Evolutionary conservation across 1,140 invertebrate genomes (phyloP).

Genomic region (Drosophila sp.): DNA sequence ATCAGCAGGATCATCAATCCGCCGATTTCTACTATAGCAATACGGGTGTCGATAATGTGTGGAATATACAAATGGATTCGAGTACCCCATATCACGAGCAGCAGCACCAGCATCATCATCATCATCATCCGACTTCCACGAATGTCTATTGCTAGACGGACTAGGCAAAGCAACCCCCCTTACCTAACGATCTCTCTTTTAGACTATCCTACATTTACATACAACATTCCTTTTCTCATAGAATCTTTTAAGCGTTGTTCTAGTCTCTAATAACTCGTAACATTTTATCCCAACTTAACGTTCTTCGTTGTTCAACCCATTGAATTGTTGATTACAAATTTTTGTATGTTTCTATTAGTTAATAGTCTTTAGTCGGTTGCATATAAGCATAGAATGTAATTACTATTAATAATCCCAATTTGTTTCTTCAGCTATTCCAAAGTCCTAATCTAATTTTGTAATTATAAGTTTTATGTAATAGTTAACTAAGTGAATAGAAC

Average conservation of each 20-base stretch:
- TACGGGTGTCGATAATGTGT: constrained; percentile 67
- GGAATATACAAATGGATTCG: constrained; percentile 78
- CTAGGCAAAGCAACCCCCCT: background rate
- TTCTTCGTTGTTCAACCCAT: constrained; percentile 46
- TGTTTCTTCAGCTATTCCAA: constrained; percentile 75
- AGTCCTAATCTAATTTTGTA: constrained; percentile 56
- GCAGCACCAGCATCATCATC: constrained; percentile 16
- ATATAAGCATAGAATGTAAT: background rate
- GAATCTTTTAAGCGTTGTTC: constrained; percentile 62
- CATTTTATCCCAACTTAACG: constrained; percentile 30
- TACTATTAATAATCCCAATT: constrained; percentile 15
- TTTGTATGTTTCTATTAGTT: constrained; percentile 57
- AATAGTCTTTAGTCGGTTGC: constrained; percentile 28
- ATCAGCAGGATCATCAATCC: constrained; percentile 43
- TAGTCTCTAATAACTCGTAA: constrained; percentile 61
- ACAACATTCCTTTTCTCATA: constrained; percentile 24
- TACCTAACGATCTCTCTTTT: constrained; percentile 17
- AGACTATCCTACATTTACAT: constrained; percentile 18
- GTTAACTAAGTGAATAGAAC: constrained; percentile 42
- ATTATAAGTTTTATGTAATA: constrained; percentile 38
- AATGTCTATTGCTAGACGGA: constrained; percentile 58
- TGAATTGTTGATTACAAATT: constrained; percentile 45
- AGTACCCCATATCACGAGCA: constrained; percentile 29
- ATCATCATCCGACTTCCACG: constrained; percentile 27
- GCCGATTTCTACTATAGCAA: constrained; percentile 78